phyloP scores from a whole-genome alignment of 2,113 vertebrate genomes.

The Haemorhous mexicanus region DNA sequence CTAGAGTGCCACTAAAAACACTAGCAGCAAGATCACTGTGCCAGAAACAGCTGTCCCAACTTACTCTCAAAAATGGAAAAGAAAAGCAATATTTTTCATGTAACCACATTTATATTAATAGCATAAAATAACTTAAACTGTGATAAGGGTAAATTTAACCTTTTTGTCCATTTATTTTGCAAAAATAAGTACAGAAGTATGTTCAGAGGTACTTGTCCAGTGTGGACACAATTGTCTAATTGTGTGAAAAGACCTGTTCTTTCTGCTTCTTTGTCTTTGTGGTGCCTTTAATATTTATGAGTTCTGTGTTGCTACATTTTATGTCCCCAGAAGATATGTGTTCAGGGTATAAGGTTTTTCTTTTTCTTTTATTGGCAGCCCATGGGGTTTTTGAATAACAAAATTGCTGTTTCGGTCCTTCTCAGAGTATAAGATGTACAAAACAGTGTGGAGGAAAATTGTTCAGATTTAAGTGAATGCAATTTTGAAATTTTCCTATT shows the following conservation, averaged over 20 bases:
- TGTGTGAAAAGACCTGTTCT: not conserved
- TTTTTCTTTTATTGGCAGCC: not conserved
- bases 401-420: not conserved
- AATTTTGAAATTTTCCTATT: not conserved
- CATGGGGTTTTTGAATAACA: fast-evolving
- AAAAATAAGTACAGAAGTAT: not conserved
- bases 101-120: not conserved
- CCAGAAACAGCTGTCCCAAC: not conserved
- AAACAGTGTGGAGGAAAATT: fast-evolving
- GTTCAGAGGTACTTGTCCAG: not conserved
- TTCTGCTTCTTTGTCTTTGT: not conserved
- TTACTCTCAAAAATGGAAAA: not conserved
- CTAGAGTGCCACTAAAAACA: not conserved
- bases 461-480: not conserved
- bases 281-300: not conserved
- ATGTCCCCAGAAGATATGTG: not conserved
- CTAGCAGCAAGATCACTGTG: not conserved
- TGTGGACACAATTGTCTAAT: not conserved
- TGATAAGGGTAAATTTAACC: not conserved
- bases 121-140: not conserved
- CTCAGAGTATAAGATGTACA: not conserved
- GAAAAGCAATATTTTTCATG: not conserved
- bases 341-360: not conserved
- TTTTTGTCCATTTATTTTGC: not conserved
- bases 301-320: not conserved